Evolutionary conservation across 2,888 invertebrate species (phyloP).

Genomic region (Trichopria drosophilae): DNA sequence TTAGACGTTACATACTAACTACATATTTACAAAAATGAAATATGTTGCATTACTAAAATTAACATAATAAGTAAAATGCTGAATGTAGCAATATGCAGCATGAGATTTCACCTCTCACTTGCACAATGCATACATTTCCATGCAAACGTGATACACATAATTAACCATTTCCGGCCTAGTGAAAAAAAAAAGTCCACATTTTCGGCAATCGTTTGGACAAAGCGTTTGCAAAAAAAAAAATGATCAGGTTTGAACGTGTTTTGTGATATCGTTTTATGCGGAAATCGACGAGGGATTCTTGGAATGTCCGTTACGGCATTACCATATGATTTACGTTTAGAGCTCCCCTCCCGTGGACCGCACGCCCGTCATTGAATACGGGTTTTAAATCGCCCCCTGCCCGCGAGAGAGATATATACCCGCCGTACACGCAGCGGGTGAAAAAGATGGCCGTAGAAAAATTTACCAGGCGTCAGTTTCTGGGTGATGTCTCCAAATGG

Average conservation of each 20-base stretch:
- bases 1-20: too few species aligned
- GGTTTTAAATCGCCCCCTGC: slow-evolving; percentile 48
- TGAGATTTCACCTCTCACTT: too few species aligned
- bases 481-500: slow-evolving; percentile 82
- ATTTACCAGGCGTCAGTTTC: slow-evolving; percentile 88
- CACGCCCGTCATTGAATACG: slow-evolving; percentile 40
- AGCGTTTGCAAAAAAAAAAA: slow-evolving; percentile 27
- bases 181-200: slow-evolving; percentile 28
- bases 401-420: slow-evolving; percentile 32
- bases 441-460: slow-evolving; percentile 7
- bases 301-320: slow-evolving; percentile 47
- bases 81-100: too few species aligned
- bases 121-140: too few species aligned
- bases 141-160: too few species aligned
- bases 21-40: too few species aligned
- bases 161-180: too few species aligned
- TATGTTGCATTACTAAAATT: too few species aligned
- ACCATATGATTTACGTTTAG: slow-evolving; percentile 54
- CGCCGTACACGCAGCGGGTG: slow-evolving; percentile 1
- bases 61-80: too few species aligned
- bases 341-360: background rate
- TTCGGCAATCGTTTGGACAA: too few species aligned
- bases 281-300: too few species aligned
- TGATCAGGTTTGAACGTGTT: slow-evolving; percentile 5
- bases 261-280: slow-evolving; percentile 9